Base-by-base conservation (phyloP, 2,888 invertebrate species). In the Heteropelma amictum region DNA sequence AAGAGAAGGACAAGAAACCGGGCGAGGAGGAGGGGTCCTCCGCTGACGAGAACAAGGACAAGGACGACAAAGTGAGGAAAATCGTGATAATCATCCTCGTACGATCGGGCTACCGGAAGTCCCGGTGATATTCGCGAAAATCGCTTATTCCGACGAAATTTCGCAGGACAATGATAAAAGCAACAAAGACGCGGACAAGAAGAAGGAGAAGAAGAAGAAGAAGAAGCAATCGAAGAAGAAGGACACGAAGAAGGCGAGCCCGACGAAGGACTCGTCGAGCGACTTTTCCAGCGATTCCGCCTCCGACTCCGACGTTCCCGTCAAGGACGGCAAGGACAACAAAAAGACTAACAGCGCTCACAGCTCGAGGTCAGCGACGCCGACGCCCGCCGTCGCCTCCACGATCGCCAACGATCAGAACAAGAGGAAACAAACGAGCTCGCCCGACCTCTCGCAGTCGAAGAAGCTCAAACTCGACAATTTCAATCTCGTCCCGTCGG, bases 1-100 rank as follows among this genome's bases (percentile, higher is more conserved):
- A 94, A 76, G 94, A 96, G 73, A 93, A 95, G 87, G 94, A 95
- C 65, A 94, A 95, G 82, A 93, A 94, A 70, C 93, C 93, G 19
- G 90, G 90, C 40, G 89, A 91, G 64, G 93, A 94, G 49, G 93
- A 94, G 67, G 95, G 96, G 23, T 93, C 93, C 56, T 93, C 94
- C 45, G 94, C 93, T 71, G 91, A 90, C 19, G 90, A 93, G 76
- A 94, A 95, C 82, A 95, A 95, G 28, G 93, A 84, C 40, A 84
- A 85, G 67, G 92, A 92, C 38, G 91, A 91, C 3, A 94, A 94
- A 87, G 94, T 90, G 81, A 8, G 17, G 12, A 71, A 1, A 51
- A n/a, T n/a, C n/a, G n/a, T n/a, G n/a, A n/a, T n/a, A n/a, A n/a
- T n/a, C n/a, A n/a, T n/a, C n/a, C n/a, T n/a, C n/a, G n/a, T n/a